A percentile compares a stretch with the other conserved stretches of the same genome.
Conservation (phyloP, 2,888 invertebrate genomes). For the Synergus itoensis region DNA sequence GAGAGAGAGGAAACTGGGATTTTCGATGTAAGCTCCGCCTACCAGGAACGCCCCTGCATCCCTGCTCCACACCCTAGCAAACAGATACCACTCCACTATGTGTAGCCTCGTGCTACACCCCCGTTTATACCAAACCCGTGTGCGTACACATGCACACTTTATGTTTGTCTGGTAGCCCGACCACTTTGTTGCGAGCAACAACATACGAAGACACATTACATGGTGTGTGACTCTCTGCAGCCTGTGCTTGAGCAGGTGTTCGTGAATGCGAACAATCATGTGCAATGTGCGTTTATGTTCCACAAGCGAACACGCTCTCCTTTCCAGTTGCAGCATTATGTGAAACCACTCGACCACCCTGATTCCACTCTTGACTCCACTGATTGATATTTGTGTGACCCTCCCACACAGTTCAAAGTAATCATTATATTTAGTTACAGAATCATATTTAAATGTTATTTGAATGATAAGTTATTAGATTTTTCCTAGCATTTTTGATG, state of each 20-base stretch:
- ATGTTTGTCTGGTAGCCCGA: background rate
- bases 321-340: slow-evolving; percentile 50
- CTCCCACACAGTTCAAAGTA: slow-evolving; percentile 46
- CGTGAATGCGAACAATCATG: slow-evolving; percentile 17
- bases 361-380: slow-evolving; percentile 69
- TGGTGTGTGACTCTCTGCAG: background rate
- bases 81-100: slow-evolving; percentile 49
- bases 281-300: slow-evolving; percentile 40
- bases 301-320: slow-evolving; percentile 7
- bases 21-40: slow-evolving; percentile 71
- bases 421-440: background rate
- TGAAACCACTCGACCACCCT: slow-evolving; percentile 70
- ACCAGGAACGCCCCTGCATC: slow-evolving; percentile 63
- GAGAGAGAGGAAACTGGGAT: slow-evolving; percentile 64
- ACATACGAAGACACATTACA: slow-evolving; percentile 16
- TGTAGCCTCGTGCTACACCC: slow-evolving; percentile 46
- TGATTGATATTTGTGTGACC: slow-evolving; percentile 68
- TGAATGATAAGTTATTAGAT: background rate
- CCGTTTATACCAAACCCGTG: slow-evolving; percentile 31
- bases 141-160: slow-evolving; percentile 45
- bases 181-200: slow-evolving; percentile 24
- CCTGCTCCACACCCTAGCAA: slow-evolving; percentile 59
- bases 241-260: slow-evolving; percentile 3
- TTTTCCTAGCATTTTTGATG: too few species aligned
- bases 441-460: background rate